phyloP scores from a whole-genome alignment of 2,888 invertebrate genomes.

The Andrena fulva region DNA sequence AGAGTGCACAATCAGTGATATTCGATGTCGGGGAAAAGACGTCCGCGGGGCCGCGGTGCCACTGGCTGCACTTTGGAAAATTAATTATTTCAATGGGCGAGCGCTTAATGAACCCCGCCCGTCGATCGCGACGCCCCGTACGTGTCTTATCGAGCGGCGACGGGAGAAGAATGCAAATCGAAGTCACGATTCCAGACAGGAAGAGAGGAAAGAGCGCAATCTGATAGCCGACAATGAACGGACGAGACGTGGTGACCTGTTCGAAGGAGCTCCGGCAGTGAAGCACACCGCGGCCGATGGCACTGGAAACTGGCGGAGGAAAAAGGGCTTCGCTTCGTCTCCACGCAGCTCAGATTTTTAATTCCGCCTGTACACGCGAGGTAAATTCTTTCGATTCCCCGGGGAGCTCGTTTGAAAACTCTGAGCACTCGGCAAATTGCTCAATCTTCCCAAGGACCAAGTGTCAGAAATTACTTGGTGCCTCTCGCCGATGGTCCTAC shows the following conservation, averaged over 20 bases:
- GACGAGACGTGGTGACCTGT: slow-evolving; percentile 63
- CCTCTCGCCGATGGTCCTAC: background rate
- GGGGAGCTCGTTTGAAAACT: too few species aligned
- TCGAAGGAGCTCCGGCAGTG: slow-evolving; percentile 32
- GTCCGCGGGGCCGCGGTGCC: background rate
- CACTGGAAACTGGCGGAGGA: background rate
- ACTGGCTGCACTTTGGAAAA: background rate
- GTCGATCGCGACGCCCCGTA: slow-evolving; percentile 23
- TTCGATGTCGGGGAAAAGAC: background rate
- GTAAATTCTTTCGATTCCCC: slow-evolving; percentile 35
- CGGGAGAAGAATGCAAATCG: slow-evolving; percentile 72
- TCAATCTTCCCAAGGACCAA: too few species aligned
- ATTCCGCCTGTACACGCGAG: slow-evolving; percentile 3
- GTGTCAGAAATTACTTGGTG: background rate
- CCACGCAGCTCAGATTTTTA: slow-evolving; percentile 30
- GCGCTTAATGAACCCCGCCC: slow-evolving; percentile 8
- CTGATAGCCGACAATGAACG: slow-evolving; percentile 70
- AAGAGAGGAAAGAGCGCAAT: slow-evolving; percentile 46
- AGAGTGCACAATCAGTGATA: background rate
- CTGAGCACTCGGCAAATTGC: too few species aligned
- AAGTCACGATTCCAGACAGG: slow-evolving; percentile 60
- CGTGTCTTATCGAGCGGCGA: slow-evolving; percentile 71
- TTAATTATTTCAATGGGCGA: slow-evolving; percentile 13
- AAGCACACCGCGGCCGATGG: slow-evolving; percentile 12
- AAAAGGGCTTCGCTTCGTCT: background rate